Evolutionary conservation across 2,797 vertebrate genomes (phyloP), one percentile per base, ranked within the genome.

Genomic region (Sebastes diploproa): DNA sequence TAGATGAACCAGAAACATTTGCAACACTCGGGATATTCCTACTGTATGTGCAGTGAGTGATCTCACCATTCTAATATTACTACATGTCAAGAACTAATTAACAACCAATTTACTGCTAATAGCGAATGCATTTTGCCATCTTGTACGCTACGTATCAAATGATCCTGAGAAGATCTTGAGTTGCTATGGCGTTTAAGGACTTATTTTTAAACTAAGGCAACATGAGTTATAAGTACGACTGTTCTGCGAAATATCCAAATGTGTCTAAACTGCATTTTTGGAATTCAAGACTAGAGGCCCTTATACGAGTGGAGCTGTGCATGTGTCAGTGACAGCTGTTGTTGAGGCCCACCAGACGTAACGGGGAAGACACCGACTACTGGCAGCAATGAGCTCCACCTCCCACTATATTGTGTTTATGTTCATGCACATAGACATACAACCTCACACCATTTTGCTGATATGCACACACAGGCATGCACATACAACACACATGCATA

Each of bases 301-400:
- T 77, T 62, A 74, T 86, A 86, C 6, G 77, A 86, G 74, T 61
- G 72, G 89, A 90, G 89, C 87, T 72, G 86, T 61, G 75, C 91
- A 91, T 91, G 83, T 95, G 94, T 96, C 95, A 91, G 90, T 94
- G 95, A 92, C 94, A 97, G 94, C 95, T 97, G 96, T 95, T 96
- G 95, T 90, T 90, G 91, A 93, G 87, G 86, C 86, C 91, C 86
- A 84, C 56, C 80, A 91, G 83, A 83, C 82, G 67, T 74, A 66
- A 62, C 69, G 72, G 69, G 83, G 74, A 81, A 85, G 86, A 81
- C 75, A 52, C 71, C 1, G 29, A 83, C 85, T 62, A 65, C 80
- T 78, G 82, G 63, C 70, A 64, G 62, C 60, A 18, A n/a, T 27
- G 60, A 61, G 82, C 83, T 73, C 81, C 88, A 38, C 82, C 86